Evolutionary conservation across 2,113 vertebrate genomes (phyloP), one percentile per base, ranked within the genome.

Genomic region (Nestor notabilis): DNA sequence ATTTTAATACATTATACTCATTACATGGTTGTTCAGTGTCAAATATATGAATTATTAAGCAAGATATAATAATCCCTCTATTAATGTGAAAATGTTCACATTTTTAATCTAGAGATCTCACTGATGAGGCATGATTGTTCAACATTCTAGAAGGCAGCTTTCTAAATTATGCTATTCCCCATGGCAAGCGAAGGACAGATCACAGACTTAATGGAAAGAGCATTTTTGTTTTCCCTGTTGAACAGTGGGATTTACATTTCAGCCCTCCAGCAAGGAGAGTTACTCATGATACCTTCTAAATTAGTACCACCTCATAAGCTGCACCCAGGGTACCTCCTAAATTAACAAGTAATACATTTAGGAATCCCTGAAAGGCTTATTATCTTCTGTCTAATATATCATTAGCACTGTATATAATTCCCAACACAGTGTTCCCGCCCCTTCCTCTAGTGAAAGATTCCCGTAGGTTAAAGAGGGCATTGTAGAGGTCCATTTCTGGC

Each of bases 41-140:
- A 97, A 95, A 94, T 95, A 97, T 85, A 96, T 97, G 91, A 97
- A 97, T 98, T 97, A 98, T 96, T 98, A 97, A 97, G 91, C 69
- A 86, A 66, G 50, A 95, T 96, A 95, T 89, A 97, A 95, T 96
- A 98, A 98, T 97, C 96, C 95, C 94, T 97, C 93, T 94, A 94
- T 95, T 96, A 96, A 97, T 78, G 91, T 94, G 95, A 94, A 97
- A 97, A 96, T 85, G 92, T 92, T 97, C 91, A 29, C 94, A 93
- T 95, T 96, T 98, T 98, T 97, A 95, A 96, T 97, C 90, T 97
- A 93, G 96, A 96, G 93, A 90, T 96, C 71, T 96, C 91, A 88
- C 84, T 91, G 94, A 95, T 96, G 96, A 98, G 95, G 93, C n/a
- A 53, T 79, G 96, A 95, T 90, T 91, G 80, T 47, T 97, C 92